Percentiles rank a stretch among this genome's conserved stretches.
Conservation (phyloP, 2,113 vertebrate genomes). For the Mohoua ochrocephala region DNA sequence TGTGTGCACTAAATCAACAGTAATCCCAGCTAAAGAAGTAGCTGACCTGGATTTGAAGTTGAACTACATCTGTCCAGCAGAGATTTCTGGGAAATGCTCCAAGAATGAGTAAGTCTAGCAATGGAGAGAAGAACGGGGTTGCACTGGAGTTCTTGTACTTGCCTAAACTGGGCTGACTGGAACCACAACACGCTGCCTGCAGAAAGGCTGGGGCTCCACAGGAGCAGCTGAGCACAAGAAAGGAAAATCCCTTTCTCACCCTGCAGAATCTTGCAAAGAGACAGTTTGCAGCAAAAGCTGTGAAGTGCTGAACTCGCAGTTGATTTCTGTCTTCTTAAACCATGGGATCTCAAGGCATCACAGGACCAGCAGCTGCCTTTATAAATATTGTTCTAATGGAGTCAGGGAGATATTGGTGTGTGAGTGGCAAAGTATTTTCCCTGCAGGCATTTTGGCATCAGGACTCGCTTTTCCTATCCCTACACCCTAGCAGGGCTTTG, state of each 20-base stretch:
- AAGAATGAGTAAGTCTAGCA: not conserved
- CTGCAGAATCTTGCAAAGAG: not conserved
- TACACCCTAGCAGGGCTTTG: not conserved
- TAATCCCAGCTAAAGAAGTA: not conserved
- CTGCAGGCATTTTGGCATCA: not conserved
- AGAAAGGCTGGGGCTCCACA: not conserved
- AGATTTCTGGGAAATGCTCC: not conserved
- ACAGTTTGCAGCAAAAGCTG: not conserved
- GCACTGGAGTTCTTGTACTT: not conserved
- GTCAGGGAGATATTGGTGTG: not conserved
- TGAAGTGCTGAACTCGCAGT: not conserved
- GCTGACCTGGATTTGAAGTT: not conserved
- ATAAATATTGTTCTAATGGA: not conserved
- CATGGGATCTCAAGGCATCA: not conserved
- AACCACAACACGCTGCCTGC: fast-evolving
- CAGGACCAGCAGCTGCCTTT: not conserved
- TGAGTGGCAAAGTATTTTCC: not conserved
- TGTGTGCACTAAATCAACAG: not conserved
- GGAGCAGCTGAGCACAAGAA: not conserved
- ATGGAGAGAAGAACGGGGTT: not conserved
- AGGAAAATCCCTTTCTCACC: not conserved
- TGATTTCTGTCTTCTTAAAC: not conserved
- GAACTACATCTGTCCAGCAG: not conserved
- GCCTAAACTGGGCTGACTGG: not conserved
- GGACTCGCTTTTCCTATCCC: not conserved